Conservation (phyloP, 1,140 invertebrate species). For the Drosophila orena region DNA sequence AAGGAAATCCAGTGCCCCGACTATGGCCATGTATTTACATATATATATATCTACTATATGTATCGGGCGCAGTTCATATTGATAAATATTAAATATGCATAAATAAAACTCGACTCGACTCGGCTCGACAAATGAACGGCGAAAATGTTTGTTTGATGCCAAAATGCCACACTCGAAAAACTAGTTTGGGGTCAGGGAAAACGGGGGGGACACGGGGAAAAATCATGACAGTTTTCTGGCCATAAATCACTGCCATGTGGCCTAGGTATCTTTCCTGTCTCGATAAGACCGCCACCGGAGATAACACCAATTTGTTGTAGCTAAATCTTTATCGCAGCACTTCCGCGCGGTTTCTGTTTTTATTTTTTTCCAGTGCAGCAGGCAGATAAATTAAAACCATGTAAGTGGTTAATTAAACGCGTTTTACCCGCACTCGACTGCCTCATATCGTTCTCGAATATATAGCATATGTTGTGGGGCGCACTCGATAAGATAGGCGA, state of each 20-base stretch:
- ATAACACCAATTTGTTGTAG: constrained; percentile 57
- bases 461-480: constrained; percentile 77
- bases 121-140: constrained; percentile 55
- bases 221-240: constrained; percentile 53
- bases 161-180: constrained; percentile 46
- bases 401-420: constrained; percentile 83
- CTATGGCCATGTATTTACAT: constrained; percentile 1
- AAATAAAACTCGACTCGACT: constrained; percentile 65
- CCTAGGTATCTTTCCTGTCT: constrained; percentile 40
- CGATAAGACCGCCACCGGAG: constrained; percentile 55
- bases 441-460: constrained; percentile 42
- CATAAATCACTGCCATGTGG: constrained; percentile 78
- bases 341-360: constrained; percentile 12
- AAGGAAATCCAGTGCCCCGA: constrained; percentile 1
- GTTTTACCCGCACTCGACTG: constrained; percentile 17
- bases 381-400: constrained; percentile 76
- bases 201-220: constrained; percentile 9
- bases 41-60: constrained; percentile 19
- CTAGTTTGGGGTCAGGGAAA: constrained; percentile 18
- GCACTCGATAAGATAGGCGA: constrained; percentile 59
- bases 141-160: constrained; percentile 56
- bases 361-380: constrained; percentile 9
- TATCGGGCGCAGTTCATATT: constrained; percentile 32
- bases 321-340: constrained; percentile 44
- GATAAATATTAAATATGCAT: constrained; percentile 78